Conservation (phyloP, 1,140 invertebrate species). For the Lordiphosa collinella region DNA sequence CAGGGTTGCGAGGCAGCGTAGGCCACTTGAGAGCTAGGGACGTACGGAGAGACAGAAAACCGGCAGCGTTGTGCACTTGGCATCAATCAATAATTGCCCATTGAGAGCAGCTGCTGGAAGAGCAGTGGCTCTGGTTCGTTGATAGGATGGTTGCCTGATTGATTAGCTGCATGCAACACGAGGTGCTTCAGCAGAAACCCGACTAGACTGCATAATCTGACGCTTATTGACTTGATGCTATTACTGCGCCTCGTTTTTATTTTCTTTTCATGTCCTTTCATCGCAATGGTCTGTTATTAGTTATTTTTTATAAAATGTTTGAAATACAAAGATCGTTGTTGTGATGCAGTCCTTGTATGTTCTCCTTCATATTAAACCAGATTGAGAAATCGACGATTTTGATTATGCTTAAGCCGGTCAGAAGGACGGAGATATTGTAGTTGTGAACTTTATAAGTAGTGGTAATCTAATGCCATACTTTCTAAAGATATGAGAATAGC, state of each 20-base stretch:
- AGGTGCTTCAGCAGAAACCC: conserved; percentile 65
- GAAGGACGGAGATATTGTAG: too few species aligned
- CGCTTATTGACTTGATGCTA: conserved; percentile 45
- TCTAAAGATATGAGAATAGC: too few species aligned
- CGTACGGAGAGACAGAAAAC: background rate
- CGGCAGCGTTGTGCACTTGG: conserved; percentile 54
- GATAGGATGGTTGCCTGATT: conserved; percentile 31
- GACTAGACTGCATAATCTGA: conserved; percentile 66
- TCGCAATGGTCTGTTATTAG: conserved; percentile 21
- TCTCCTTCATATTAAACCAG: too few species aligned
- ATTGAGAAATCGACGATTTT: too few species aligned
- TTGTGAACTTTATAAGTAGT: too few species aligned
- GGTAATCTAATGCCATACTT: too few species aligned
- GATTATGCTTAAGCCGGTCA: too few species aligned
- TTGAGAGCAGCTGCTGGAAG: conserved; percentile 69
- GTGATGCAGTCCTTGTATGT: conserved; percentile 35
- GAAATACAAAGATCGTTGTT: conserved; percentile 40
- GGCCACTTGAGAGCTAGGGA: conserved; percentile 47
- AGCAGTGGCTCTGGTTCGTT: conserved; percentile 34
- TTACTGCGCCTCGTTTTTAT: conserved; percentile 1
- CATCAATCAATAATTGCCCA: conserved; percentile 77
- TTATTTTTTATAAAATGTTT: conserved; percentile 50
- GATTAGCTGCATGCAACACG: conserved; percentile 73
- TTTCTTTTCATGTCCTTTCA: conserved; percentile 53
- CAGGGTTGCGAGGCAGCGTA: conserved; percentile 39